Evolutionary conservation across 2,797 vertebrate genomes (phyloP), one percentile per base, ranked within the genome.

Genomic region (Furcifer pardalis): DNA sequence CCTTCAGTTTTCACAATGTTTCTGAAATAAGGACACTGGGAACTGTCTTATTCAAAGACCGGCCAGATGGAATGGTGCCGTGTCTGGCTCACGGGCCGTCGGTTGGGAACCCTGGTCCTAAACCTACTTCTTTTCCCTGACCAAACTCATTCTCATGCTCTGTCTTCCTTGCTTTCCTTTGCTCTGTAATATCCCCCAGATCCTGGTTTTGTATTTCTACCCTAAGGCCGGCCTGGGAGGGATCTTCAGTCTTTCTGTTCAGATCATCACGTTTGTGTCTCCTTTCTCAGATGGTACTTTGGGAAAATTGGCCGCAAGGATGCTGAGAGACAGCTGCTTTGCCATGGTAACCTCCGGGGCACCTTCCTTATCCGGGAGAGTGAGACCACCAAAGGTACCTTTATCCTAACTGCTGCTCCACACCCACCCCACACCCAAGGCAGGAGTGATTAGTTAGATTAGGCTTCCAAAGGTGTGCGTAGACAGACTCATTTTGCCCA

Each of bases 271-370:
- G 27, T 32, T 10, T 59, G 15, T 19, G 19, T 60, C 32, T 2
- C 0, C 30, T 35, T 49, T 35, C 76, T 42, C 89, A 99, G 98
- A 95, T 99, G 98, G 98, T 99, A 98, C 97, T 99, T 99, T 12
- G 98, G 98, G 82, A 99, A 99, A 95, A 97, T 99, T 81, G 97
- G 98, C 30, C 97, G 98, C 89, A 99, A 99, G 90, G 98, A 99
- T 83, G 97, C 98, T 0, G 98, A 99, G 94, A 95, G 98, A 88
- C 97, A 98, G 90, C 96, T 99, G 71, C 95, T 99, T 84, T 97
- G 96, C 68, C 94, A 95, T 0, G 95, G 95, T 46, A 99, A 97
- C 94, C 96, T 95, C 74, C 96, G 96, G 52, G 98, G 98, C 66
- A 98, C 98, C 86, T 99, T 99, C 88, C 97, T 99, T 89, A 98